phyloP scores from a whole-genome alignment of 2,888 invertebrate genomes.

The Hypercompe scribonia region DNA sequence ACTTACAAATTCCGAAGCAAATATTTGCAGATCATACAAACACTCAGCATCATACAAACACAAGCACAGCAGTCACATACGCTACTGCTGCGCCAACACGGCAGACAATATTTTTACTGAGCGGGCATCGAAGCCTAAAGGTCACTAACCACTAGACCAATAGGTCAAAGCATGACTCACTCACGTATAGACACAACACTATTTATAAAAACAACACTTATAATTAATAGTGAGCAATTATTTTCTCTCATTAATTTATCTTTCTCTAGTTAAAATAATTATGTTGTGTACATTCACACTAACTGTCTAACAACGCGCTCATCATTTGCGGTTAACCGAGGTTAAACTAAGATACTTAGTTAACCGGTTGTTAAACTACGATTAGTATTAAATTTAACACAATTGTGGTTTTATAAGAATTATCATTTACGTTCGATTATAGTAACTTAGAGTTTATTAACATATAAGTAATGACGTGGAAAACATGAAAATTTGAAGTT shows the following conservation, averaged over 20 bases:
- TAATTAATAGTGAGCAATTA: neutral
- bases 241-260: conserved; percentile 1
- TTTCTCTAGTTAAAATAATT: conserved; percentile 10
- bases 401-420: conserved; percentile 6
- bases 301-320: conserved; percentile 48
- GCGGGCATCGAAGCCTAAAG: too few relatives aligned
- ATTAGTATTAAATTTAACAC: conserved; percentile 13
- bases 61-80: too few relatives aligned
- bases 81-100: too few relatives aligned
- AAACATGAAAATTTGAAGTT: neutral
- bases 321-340: conserved; percentile 64
- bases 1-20: too few relatives aligned
- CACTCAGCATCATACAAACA: too few relatives aligned
- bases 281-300: conserved; percentile 48
- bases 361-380: conserved; percentile 52
- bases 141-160: too few relatives aligned
- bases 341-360: conserved; percentile 57
- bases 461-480: too few relatives aligned
- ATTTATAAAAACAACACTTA: neutral
- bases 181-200: too few relatives aligned
- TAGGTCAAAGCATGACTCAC: too few relatives aligned
- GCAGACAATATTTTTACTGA: too few relatives aligned
- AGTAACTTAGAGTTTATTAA: neutral
- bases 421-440: neutral
- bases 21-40: too few relatives aligned